Evolutionary conservation across 2,888 invertebrate genomes (phyloP), one percentile per base, ranked within the genome.

Genomic region (Mystacides longicornis): DNA sequence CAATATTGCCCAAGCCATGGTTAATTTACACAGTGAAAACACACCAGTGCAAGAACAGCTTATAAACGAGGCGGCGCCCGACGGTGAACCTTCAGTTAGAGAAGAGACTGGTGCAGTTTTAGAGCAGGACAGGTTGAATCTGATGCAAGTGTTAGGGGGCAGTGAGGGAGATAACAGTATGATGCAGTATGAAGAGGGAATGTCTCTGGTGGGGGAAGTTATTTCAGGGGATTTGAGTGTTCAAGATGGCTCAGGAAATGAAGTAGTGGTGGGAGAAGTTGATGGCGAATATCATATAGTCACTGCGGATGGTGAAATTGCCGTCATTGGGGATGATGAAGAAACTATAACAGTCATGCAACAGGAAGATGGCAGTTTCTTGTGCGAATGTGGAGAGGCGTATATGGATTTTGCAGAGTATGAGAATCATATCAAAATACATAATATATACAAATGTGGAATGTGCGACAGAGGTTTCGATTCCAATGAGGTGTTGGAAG

Each of bases 391-490:
- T 50, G 77, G 77, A 14, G 72, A 74, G 51, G 67, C 71, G 31
- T 77, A 72, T 62, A 69, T 71, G 45, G 73, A 77, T 33, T 64
- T 74, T 27, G 63, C 65, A 0, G 71, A 71, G n/a, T 76, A 72
- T 67, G 71, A 74, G 52, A 71, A 70, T 51, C 77, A 77, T 64
- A 74, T 73, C 60, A 65, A 66, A 18, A 71, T 72, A 42, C 77
- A 76, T 51, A 73, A 74, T 47, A 23, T 52, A 2, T 54, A 33
- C 31, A 69, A 72, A 1, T 77, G 77, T 56, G 73, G 69, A 52
- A 63, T 75, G 2, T 77, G 77, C 52, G 74, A 75, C 0, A 77
- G 75, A 65, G 74, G 73, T 0, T 77, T 77, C 63, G 77, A 77
- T 60, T 71, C 75, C 0, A 62, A 68, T 0, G 75, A 77, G 59